phyloP scores from a whole-genome alignment of 1,140 invertebrate species.

The Drosophila takahashii region DNA sequence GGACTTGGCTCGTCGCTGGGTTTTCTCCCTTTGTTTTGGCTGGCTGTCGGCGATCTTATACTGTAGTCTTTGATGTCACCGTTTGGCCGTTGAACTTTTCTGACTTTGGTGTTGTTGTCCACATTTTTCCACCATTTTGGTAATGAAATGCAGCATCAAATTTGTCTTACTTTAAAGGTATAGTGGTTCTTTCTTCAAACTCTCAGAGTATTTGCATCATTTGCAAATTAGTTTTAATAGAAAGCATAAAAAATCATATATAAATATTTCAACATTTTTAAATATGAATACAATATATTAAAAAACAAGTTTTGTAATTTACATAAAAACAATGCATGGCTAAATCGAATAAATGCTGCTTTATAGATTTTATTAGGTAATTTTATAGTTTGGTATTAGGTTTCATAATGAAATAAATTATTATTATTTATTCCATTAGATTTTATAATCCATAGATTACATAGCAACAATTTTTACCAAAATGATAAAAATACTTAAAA shows the following conservation, averaged over 20 bases:
- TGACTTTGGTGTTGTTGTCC: slow-evolving; percentile 15
- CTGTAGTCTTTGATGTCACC: slow-evolving; percentile 69
- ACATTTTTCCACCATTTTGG: slow-evolving; percentile 16
- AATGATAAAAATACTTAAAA: too few relatives aligned
- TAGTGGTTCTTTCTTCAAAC: not conserved
- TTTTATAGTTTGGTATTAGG: too few relatives aligned
- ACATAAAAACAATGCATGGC: not conserved
- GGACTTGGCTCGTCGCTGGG: slow-evolving; percentile 51
- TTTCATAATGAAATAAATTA: not conserved
- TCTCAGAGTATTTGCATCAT: slow-evolving; percentile 5
- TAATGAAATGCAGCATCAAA: slow-evolving; percentile 53
- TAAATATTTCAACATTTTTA: not conserved
- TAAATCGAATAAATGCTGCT: not conserved
- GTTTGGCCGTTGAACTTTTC: slow-evolving; percentile 70
- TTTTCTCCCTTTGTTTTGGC: slow-evolving; percentile 39
- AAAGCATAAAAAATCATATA: not conserved
- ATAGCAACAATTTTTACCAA: too few relatives aligned
- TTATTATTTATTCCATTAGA: not conserved
- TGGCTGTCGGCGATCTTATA: slow-evolving; percentile 56
- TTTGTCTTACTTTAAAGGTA: slow-evolving; percentile 8
- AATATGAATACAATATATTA: slow-evolving; percentile 4
- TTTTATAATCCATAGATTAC: too few relatives aligned
- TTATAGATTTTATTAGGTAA: not conserved
- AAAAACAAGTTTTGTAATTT: not conserved
- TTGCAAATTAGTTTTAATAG: slow-evolving; percentile 10